Evolutionary conservation across 1,140 invertebrate species (phyloP), one percentile per base, ranked within the genome.

Genomic region (Lepidurus apus): DNA sequence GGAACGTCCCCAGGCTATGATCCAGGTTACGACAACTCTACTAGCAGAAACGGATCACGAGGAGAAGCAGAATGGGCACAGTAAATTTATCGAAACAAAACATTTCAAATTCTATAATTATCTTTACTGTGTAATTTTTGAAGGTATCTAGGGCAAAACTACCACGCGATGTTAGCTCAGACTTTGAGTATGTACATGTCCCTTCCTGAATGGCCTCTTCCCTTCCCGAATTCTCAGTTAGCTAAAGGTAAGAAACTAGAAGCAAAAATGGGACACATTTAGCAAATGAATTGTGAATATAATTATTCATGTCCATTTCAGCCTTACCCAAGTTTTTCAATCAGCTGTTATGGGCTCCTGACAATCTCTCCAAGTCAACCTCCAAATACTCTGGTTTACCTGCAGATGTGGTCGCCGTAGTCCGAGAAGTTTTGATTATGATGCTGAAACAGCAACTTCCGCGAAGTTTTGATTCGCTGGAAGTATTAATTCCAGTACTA

Each of bases 371-470:
- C 13, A 43, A 77, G 9, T 65, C 53, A 17, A 65, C 53, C 7
- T 17, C 53, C 17, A 9, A 17, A 17, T 65, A 65, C 13, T n/a
- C 42, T 9, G 43, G 47, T 26, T 77, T 43, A 8, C 42, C 75
- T 1, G 13, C 7, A 9, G 43, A 77, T 45, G 17, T 47, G 7
- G 43, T 77, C 4, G 8, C 26, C 9, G 43, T 9, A 7, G 13
- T 47, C 10, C 75, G 75, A n/a, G 75, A 65, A 77, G 17, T 77
- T 11, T 21, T 77, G 34, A 42, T 77, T 21, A 45, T 43, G 75
- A 9, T 77, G 4, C 42, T 77, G 75, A 43, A 77, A 47, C 7
- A 77, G 17, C 75, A 77, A 77, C 43, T 77, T 26, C 75, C 75
- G 17, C 43, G 75, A 21, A 77, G 13, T 6, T 77, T 77, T 65